Evolutionary conservation across 30 jellyfish, hydroid and myxozoan genomes (phyloP).

Genomic region (Chironex yamaguchii): DNA sequence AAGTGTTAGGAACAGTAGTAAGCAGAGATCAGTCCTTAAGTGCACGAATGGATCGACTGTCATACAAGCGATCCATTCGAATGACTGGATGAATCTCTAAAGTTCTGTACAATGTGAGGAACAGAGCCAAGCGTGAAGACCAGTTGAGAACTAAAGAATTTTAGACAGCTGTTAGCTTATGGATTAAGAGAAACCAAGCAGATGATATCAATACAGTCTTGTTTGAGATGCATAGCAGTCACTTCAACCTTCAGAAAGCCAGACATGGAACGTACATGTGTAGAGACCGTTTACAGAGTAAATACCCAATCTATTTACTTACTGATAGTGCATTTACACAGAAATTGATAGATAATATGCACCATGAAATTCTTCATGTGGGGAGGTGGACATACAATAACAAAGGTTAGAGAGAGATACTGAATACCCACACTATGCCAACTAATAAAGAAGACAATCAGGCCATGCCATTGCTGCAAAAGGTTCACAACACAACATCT

Average conservation of each 20-base stretch:
- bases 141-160: too few relatives aligned
- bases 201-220: not conserved
- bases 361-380: slow-evolving; percentile 1
- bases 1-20: too few relatives aligned
- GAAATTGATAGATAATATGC: not conserved
- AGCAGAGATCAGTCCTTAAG: too few relatives aligned
- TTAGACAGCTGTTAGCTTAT: too few relatives aligned
- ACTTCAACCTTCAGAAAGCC: not conserved
- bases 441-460: slow-evolving; percentile 7
- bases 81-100: too few relatives aligned
- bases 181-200: not conserved
- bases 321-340: not conserved
- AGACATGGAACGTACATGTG: not conserved
- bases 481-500: slow-evolving; percentile 6
- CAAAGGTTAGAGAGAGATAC: not conserved
- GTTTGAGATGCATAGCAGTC: not conserved
- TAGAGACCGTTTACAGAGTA: not conserved
- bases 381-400: slow-evolving; percentile 18
- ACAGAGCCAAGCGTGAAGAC: too few relatives aligned
- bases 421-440: slow-evolving; percentile 47
- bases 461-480: slow-evolving; percentile 42
- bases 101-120: too few relatives aligned
- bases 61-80: too few relatives aligned
- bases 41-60: too few relatives aligned
- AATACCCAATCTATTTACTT: not conserved